phyloP scores from a whole-genome alignment of 2,113 vertebrate species.

The Girardinichthys multiradiatus region DNA sequence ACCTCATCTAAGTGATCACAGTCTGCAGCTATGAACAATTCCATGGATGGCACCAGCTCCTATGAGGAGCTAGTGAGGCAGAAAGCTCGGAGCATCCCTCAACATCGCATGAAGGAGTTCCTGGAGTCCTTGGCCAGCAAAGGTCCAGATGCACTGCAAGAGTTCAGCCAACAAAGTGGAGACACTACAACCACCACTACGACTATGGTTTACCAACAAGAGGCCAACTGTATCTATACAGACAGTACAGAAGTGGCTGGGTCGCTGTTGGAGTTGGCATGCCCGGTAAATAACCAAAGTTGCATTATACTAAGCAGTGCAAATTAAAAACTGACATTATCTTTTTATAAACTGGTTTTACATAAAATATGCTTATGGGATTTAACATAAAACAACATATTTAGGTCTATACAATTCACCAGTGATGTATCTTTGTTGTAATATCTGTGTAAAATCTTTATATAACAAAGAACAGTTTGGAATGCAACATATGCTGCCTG shows the following conservation, averaged over 20 bases:
- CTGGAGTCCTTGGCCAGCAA: slow-evolving; percentile 96
- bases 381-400: background rate
- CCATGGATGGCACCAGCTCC: slow-evolving; percentile 81
- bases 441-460: background rate
- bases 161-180: slow-evolving; percentile 90
- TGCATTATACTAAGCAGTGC: background rate
- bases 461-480: background rate
- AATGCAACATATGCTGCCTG: background rate
- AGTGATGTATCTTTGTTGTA: background rate
- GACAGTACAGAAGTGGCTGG: slow-evolving; percentile 99
- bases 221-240: slow-evolving; percentile 96
- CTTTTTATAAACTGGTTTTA: background rate
- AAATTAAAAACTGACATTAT: background rate
- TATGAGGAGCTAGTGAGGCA: slow-evolving; percentile 99
- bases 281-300: slow-evolving; percentile 84
- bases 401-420: too few relatives aligned
- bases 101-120: slow-evolving; percentile 99
- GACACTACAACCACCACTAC: slow-evolving; percentile 80
- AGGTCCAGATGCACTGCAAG: slow-evolving; percentile 95
- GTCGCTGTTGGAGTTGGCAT: slow-evolving; percentile 96
- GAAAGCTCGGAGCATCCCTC: slow-evolving; percentile 94
- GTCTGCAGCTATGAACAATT: slow-evolving; percentile 71
- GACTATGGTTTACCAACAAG: slow-evolving; percentile 96
- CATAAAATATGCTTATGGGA: background rate
- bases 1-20: background rate